Evolutionary conservation across 2,113 vertebrate species (phyloP).

Genomic region (Psittacula cyanocephala): DNA sequence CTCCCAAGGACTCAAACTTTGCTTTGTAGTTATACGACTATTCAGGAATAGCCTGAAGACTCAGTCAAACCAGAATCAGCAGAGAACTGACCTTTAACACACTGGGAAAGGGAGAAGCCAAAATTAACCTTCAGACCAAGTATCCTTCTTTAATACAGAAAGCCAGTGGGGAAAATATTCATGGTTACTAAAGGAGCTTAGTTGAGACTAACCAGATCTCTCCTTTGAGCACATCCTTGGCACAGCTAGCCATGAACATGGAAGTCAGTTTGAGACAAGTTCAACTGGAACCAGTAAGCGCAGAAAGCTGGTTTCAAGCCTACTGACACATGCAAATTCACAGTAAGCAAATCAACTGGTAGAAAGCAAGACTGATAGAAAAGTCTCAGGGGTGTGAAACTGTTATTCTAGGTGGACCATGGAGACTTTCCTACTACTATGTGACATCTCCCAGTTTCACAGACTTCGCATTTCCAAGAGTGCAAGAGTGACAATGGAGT

Average conservation of each 20-base stretch:
- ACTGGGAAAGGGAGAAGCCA: neutral
- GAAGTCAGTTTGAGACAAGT: neutral
- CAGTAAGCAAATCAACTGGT: neutral
- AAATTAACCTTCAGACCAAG: constrained; percentile 22
- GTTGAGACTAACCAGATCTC: neutral
- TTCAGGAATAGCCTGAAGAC: constrained; percentile 7
- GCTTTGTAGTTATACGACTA: constrained; percentile 2
- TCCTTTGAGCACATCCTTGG: neutral
- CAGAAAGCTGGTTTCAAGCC: neutral
- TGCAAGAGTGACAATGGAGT: neutral
- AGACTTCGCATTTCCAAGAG: neutral
- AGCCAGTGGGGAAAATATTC: neutral
- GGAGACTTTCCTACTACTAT: neutral
- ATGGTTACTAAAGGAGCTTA: neutral
- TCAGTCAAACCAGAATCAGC: constrained; percentile 5
- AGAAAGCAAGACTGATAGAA: neutral
- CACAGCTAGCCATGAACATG: neutral
- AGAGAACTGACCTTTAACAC: constrained; percentile 8
- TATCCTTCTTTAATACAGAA: neutral
- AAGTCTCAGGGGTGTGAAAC: neutral
- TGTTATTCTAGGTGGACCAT: neutral
- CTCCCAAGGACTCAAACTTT: constrained; percentile 11
- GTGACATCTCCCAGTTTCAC: neutral
- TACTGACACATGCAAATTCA: neutral
- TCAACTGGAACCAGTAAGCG: neutral